phyloP scores from a whole-genome alignment of 1,140 invertebrate genomes.

The Listronotus bonariensis region DNA sequence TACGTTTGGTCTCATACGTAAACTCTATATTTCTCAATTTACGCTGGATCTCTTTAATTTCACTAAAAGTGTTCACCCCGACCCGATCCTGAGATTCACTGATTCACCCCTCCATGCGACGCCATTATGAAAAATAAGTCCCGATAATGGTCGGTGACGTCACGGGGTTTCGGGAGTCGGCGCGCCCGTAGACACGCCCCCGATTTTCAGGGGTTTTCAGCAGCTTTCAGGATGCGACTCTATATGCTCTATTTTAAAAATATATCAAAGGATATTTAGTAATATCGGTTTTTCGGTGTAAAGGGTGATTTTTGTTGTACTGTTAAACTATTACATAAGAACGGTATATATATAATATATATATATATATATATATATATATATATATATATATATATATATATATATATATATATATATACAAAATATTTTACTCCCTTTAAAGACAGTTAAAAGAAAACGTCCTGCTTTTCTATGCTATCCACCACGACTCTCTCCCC shows the following conservation, averaged over 20 bases:
- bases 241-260: too few species aligned
- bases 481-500: too few species aligned
- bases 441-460: too few species aligned
- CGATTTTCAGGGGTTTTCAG: constrained; percentile 10
- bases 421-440: too few species aligned
- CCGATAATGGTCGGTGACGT: constrained; percentile 47
- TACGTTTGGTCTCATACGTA: constrained; percentile 34
- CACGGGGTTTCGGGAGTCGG: constrained; percentile 41
- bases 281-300: constrained; percentile 13
- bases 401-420: too few species aligned
- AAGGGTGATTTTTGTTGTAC: not conserved
- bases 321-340: too few species aligned
- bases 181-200: constrained; percentile 16
- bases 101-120: constrained; percentile 39
- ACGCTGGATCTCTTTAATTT: constrained; percentile 42
- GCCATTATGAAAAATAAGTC: constrained; percentile 52
- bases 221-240: constrained; percentile 10
- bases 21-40: constrained; percentile 51
- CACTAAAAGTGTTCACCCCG: constrained; percentile 47
- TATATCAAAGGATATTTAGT: constrained; percentile 1
- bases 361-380: too few species aligned
- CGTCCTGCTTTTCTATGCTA: too few species aligned
- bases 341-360: too few species aligned
- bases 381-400: too few species aligned
- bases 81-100: constrained; percentile 48